Percentiles rank a stretch among this genome's conserved stretches.
Conservation (phyloP, 1,140 invertebrate genomes). For the Rhagoletis zephyria region DNA sequence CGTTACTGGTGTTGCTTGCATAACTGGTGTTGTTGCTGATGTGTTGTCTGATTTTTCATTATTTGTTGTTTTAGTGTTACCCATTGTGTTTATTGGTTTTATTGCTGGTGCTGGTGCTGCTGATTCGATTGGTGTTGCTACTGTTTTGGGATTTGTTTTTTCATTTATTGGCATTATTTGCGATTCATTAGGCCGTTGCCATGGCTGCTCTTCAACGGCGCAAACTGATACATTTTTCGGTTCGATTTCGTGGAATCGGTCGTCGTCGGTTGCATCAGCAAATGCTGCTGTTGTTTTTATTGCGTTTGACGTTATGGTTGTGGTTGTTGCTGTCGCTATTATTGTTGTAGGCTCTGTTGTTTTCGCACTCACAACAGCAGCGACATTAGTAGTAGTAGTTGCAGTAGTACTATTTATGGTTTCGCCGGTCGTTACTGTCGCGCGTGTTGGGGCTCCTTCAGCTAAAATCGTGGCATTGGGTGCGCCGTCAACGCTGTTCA, state of each 20-base stretch:
- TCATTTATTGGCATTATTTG: neutral
- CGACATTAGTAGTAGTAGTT: neutral
- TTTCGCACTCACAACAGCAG: neutral
- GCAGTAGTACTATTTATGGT: conserved; percentile 14
- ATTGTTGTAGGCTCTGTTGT: neutral
- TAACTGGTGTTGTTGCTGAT: neutral
- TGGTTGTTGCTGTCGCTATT: neutral
- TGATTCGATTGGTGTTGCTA: neutral
- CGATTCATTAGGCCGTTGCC: conserved; percentile 16
- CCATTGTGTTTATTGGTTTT: conserved; percentile 13
- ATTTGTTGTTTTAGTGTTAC: neutral
- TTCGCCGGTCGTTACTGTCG: neutral
- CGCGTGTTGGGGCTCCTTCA: conserved; percentile 12
- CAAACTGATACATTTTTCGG: neutral
- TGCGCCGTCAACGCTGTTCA: conserved; percentile 51
- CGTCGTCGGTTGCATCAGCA: conserved; percentile 30
- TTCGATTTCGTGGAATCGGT: conserved; percentile 36
- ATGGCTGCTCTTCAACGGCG: conserved; percentile 11
- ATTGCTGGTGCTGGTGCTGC: conserved; percentile 21
- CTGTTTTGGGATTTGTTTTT: neutral
- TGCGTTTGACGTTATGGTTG: neutral
- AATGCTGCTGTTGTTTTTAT: neutral
- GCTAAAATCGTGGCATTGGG: conserved; percentile 45
- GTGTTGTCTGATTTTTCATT: conserved; percentile 33
- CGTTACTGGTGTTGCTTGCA: neutral